Conservation (phyloP, 1,140 invertebrate genomes). For the Drosophila nigromelanica region DNA sequence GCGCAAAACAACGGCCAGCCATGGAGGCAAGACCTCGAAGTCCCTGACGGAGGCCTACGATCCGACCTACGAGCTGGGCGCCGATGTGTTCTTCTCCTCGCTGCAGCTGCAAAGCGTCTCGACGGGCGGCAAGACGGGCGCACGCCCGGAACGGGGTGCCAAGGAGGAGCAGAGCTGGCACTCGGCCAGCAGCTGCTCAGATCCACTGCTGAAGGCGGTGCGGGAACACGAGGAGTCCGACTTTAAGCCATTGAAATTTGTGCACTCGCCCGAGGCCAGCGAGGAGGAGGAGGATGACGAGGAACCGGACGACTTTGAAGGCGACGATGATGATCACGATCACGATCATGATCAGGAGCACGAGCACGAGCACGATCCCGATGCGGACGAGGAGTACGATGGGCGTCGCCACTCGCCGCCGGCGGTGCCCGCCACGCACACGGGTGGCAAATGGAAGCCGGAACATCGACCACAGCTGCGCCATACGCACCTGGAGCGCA, state of each 20-base stretch:
- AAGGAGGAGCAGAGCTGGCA: constrained; percentile 50
- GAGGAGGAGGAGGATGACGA: constrained; percentile 84
- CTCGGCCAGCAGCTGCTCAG: constrained; percentile 48
- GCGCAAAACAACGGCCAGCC: constrained; percentile 57
- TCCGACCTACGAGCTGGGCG: constrained; percentile 86
- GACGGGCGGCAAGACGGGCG: constrained; percentile 82
- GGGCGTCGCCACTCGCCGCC: constrained; percentile 84
- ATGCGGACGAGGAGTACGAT: constrained; percentile 86
- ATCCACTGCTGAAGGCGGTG: constrained; percentile 87
- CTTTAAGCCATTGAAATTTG: constrained; percentile 83
- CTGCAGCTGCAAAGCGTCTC: constrained; percentile 92
- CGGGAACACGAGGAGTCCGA: constrained; percentile 83
- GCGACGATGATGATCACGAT: constrained; percentile 84
- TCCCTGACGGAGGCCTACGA: constrained; percentile 72
- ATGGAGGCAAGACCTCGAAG: constrained; percentile 75
- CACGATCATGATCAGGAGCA: constrained; percentile 87
- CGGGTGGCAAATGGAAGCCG: constrained; percentile 90
- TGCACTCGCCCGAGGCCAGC: constrained; percentile 76
- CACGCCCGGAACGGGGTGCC: constrained; percentile 23
- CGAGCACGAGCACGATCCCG: constrained; percentile 85
- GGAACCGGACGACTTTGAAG: constrained; percentile 64
- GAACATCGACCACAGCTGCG: constrained; percentile 65
- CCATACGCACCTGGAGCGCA: constrained; percentile 58
- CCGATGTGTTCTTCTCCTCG: constrained; percentile 93
- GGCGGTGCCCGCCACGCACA: constrained; percentile 86